A percentile compares a stretch with the other conserved stretches of the same genome.
Evolutionary conservation across 2,113 vertebrate species (phyloP).

Genomic region (Vanacampus margaritifer): DNA sequence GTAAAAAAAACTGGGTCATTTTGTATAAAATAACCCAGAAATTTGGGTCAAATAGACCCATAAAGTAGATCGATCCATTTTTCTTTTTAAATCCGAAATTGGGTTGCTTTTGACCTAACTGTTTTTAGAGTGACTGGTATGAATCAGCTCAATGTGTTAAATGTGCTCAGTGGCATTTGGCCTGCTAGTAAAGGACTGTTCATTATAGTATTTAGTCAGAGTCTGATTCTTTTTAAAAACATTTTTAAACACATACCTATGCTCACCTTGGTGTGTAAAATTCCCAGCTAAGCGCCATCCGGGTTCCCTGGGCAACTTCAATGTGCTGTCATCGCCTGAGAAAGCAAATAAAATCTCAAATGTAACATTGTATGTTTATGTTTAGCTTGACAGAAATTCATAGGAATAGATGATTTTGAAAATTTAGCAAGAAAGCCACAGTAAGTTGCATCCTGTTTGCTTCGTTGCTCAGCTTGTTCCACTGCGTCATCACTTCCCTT

Average conservation of each 20-base stretch:
- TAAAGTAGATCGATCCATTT: too few relatives aligned
- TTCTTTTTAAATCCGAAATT: too few relatives aligned
- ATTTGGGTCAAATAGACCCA: too few relatives aligned
- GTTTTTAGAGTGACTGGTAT: too few relatives aligned
- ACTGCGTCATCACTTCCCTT: constrained; percentile 73
- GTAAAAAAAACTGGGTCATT: too few relatives aligned
- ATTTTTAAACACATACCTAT: too few relatives aligned
- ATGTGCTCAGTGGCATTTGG: constrained; percentile 21
- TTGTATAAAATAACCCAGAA: too few relatives aligned
- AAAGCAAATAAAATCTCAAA: constrained; percentile 14
- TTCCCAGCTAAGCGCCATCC: constrained; percentile 55
- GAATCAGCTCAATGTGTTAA: constrained; percentile 10
- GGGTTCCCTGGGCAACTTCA: constrained; percentile 40
- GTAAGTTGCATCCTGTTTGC: constrained; percentile 76
- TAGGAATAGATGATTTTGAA: constrained; percentile 60
- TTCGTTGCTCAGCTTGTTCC: constrained; percentile 60
- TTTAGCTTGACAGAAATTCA: constrained; percentile 47
- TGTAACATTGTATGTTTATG: not conserved
- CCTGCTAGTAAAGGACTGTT: constrained; percentile 4
- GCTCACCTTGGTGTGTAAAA: constrained; percentile 61
- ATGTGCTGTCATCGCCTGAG: constrained; percentile 51
- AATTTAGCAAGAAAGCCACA: constrained; percentile 68
- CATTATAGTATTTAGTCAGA: not conserved
- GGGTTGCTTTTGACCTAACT: too few relatives aligned
- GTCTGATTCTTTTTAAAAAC: too few relatives aligned